Percentiles rank a stretch among this genome's conserved stretches.
These are phyloP conservation scores for Leucoraja ocellata DNA, from an alignment of 2,797 vertebrate species.

Conservation along the genomic window DNA sequence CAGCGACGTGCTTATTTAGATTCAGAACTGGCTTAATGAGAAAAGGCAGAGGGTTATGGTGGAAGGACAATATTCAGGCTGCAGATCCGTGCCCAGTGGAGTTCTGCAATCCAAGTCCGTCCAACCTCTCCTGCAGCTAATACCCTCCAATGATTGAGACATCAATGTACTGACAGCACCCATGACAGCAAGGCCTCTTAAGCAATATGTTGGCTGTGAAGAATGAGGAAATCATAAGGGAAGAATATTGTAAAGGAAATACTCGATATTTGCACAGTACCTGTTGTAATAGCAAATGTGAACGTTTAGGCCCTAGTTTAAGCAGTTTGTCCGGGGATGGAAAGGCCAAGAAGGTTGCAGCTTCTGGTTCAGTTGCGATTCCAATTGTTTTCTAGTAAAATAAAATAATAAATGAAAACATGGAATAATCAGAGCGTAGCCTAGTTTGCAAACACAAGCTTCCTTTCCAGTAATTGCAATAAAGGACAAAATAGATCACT, in stretches of 20 bases:
- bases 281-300: conserved; percentile 77
- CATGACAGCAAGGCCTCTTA: neutral
- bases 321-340: conserved; percentile 89
- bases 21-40: too few species aligned
- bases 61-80: too few species aligned
- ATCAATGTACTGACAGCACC: neutral
- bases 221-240: neutral
- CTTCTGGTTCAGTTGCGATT: conserved; percentile 60
- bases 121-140: too few species aligned
- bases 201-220: neutral
- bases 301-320: conserved; percentile 75
- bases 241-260: neutral
- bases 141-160: neutral
- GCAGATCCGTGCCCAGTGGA: too few species aligned
- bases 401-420: neutral
- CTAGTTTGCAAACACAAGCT: neutral
- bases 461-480: neutral
- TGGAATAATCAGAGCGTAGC: neutral
- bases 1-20: too few species aligned
- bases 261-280: conserved; percentile 49
- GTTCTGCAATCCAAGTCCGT: too few species aligned
- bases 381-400: conserved; percentile 65
- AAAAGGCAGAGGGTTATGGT: too few species aligned
- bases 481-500: neutral
- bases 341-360: conserved; percentile 79